These are phyloP conservation scores for Hymenochirus boettgeri DNA, from an alignment of 2,113 vertebrate genomes.

Conservation along the genomic window DNA sequence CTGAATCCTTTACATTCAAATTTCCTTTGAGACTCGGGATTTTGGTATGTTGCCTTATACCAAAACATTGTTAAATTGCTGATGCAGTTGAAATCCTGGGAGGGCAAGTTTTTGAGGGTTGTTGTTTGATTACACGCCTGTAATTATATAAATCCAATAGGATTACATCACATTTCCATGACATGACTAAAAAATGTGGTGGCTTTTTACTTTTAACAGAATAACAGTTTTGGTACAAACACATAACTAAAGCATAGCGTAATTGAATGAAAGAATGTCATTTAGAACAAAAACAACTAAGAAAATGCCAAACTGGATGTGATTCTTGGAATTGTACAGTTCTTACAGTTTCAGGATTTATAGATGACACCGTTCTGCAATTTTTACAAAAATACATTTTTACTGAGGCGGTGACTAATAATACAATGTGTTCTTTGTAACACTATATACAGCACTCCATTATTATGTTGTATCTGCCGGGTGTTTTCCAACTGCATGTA, in stretches of 20 bases:
- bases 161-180: slow-evolving; percentile 59
- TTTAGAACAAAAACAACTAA: no score
- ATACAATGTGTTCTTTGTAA: no score
- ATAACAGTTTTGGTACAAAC: slow-evolving; percentile 49
- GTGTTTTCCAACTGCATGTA: no score
- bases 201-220: slow-evolving; percentile 48
- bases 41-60: slow-evolving; percentile 38
- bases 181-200: slow-evolving; percentile 49
- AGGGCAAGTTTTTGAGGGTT: slow-evolving; percentile 43
- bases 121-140: slow-evolving; percentile 52
- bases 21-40: slow-evolving; percentile 13
- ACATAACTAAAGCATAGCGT: slow-evolving; percentile 43
- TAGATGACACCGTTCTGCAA: no score
- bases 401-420: no score
- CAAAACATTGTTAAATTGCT: slow-evolving; percentile 36
- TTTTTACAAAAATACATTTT: no score
- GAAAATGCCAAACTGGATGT: no score
- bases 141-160: slow-evolving; percentile 51
- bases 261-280: slow-evolving; percentile 44
- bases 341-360: no score
- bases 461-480: no score
- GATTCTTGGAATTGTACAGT: no score
- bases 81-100: slow-evolving; percentile 37
- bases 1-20: slow-evolving; percentile 12
- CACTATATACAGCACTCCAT: no score